phyloP scores from a whole-genome alignment of 2,797 vertebrate species.

The Selene dorsalis region DNA sequence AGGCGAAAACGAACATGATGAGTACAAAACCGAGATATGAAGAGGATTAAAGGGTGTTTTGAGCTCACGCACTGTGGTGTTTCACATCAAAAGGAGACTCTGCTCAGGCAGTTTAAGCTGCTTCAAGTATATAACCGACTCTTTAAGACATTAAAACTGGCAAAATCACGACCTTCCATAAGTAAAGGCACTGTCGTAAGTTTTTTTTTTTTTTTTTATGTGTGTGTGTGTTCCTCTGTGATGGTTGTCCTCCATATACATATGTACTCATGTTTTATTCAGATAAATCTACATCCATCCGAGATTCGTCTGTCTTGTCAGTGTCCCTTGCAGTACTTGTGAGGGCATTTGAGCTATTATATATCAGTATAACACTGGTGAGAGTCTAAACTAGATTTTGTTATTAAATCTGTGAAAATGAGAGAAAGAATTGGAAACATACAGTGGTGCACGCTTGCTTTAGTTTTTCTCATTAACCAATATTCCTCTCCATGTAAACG shows the following conservation, averaged over 20 bases:
- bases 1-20: conserved; percentile 2
- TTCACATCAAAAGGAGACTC: conserved; percentile 17
- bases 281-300: conserved; percentile 36
- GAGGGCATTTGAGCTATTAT: conserved; percentile 18
- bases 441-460: neutral
- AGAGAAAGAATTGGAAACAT: conserved; percentile 36
- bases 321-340: conserved; percentile 18
- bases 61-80: neutral
- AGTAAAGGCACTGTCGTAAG: neutral
- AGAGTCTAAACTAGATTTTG: conserved; percentile 25
- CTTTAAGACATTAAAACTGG: conserved; percentile 15
- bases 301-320: conserved; percentile 44
- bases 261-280: conserved; percentile 39
- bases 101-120: conserved; percentile 14
- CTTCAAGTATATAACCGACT: conserved; percentile 5
- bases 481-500: conserved; percentile 31
- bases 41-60: conserved; percentile 15
- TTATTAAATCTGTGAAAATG: neutral
- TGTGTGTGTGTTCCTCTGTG: neutral
- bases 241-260: conserved; percentile 30
- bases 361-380: conserved; percentile 21
- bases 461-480: conserved; percentile 14
- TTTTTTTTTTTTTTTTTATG: neutral
- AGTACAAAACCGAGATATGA: conserved; percentile 12
- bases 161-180: conserved; percentile 5